Evolutionary conservation across 2,888 invertebrate genomes (phyloP).

Genomic region (Leucophora obtusa): DNA sequence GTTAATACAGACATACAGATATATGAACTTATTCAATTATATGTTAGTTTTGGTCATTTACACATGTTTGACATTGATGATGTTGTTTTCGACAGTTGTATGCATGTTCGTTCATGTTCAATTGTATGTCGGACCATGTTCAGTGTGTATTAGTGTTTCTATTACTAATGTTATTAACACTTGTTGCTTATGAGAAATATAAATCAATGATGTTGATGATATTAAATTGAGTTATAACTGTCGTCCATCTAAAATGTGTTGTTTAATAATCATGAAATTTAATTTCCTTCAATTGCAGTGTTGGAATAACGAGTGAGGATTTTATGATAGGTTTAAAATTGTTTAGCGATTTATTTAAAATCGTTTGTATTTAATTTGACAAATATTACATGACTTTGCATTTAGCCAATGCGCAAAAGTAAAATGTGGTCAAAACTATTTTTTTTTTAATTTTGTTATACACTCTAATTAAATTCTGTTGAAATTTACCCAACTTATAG

Average conservation of each 20-base stretch:
- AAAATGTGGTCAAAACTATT: too few relatives aligned
- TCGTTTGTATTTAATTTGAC: too few relatives aligned
- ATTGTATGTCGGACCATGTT: not conserved
- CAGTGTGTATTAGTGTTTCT: conserved; percentile 19
- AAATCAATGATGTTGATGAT: conserved; percentile 57
- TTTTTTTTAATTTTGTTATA: too few relatives aligned
- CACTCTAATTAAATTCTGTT: too few relatives aligned
- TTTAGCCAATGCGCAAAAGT: too few relatives aligned
- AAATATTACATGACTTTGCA: too few relatives aligned
- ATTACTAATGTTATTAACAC: conserved; percentile 62
- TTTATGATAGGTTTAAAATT: too few relatives aligned
- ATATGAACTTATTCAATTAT: conserved; percentile 24
- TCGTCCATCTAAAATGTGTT: conserved; percentile 51
- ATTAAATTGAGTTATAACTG: conserved; percentile 63
- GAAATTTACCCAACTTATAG: too few relatives aligned
- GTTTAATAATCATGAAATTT: conserved; percentile 72
- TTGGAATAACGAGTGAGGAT: not conserved
- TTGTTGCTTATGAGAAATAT: conserved; percentile 58
- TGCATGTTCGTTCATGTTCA: not conserved
- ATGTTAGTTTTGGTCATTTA: conserved; percentile 47
- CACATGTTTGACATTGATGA: conserved; percentile 48
- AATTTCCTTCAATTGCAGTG: conserved; percentile 67
- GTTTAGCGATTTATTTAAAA: too few relatives aligned
- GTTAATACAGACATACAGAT: conserved; percentile 10
- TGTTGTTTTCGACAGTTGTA: conserved; percentile 33